These are phyloP conservation scores for Psophia crepitans DNA, from an alignment of 2,113 vertebrate genomes.

Conservation along the genomic window DNA sequence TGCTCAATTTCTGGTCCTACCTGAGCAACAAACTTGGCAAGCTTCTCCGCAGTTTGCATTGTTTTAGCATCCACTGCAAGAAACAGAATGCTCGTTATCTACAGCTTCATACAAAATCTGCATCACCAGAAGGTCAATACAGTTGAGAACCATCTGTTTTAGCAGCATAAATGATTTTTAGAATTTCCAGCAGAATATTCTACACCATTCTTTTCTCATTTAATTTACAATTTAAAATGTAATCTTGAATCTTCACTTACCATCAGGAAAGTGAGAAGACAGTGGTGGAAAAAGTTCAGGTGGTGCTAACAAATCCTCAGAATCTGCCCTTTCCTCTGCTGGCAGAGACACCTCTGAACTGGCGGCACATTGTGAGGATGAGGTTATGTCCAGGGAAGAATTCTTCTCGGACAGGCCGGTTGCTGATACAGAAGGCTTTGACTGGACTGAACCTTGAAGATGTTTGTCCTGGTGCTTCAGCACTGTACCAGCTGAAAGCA, in stretches of 20 bases:
- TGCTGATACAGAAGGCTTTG: not conserved
- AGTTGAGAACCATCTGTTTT: not conserved
- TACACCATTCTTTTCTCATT: not conserved
- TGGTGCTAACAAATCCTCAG: not conserved
- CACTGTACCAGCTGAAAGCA: slow-evolving; percentile 53
- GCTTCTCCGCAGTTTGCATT: slow-evolving; percentile 77
- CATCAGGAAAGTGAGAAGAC: slow-evolving; percentile 38
- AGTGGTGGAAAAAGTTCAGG: not conserved
- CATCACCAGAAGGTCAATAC: not conserved
- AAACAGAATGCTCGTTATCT: not conserved
- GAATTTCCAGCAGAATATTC: not conserved
- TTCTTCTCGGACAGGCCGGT: not conserved
- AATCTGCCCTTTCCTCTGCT: not conserved
- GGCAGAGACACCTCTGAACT: not conserved
- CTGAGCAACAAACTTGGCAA: slow-evolving; percentile 78
- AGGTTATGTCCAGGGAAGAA: not conserved
- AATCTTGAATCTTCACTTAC: slow-evolving; percentile 29
- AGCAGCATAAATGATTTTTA: not conserved
- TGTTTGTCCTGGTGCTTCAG: slow-evolving; percentile 33
- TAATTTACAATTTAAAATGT: not conserved
- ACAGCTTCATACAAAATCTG: not conserved
- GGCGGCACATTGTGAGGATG: not conserved
- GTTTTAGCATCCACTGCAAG: slow-evolving; percentile 76
- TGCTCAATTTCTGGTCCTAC: slow-evolving; percentile 80
- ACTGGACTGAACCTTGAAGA: not conserved